phyloP scores from a whole-genome alignment of 2,888 invertebrate genomes.

The Drosophila mimica region DNA sequence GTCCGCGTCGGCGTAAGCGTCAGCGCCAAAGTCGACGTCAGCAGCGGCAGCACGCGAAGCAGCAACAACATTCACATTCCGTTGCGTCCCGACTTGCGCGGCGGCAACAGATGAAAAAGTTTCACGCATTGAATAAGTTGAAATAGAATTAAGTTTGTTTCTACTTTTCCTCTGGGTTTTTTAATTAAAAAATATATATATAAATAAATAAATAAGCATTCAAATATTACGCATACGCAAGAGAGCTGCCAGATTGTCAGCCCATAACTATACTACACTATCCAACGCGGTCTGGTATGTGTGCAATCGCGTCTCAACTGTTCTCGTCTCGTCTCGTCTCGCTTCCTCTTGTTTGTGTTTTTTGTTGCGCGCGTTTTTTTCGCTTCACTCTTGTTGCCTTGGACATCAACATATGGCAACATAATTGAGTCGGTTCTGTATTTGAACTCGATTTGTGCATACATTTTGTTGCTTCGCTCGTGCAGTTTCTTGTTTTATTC shows the following conservation, averaged over 20 bases:
- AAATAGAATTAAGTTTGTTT: slow-evolving; percentile 22
- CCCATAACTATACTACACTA: slow-evolving; percentile 56
- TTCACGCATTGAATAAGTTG: slow-evolving; percentile 51
- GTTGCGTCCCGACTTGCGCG: slow-evolving; percentile 39
- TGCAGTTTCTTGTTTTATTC: slow-evolving; percentile 43
- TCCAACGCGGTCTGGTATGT: slow-evolving; percentile 19
- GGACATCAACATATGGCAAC: slow-evolving; percentile 70
- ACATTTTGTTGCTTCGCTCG: slow-evolving; percentile 19
- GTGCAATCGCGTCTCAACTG: background rate
- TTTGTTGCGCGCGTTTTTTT: slow-evolving; percentile 54
- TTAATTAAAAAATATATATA: slow-evolving; percentile 19
- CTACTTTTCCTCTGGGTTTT: slow-evolving; percentile 2
- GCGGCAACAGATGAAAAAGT: slow-evolving; percentile 79
- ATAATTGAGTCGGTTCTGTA: slow-evolving; percentile 58
- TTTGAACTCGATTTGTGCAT: slow-evolving; percentile 47
- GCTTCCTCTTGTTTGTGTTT: slow-evolving; percentile 11
- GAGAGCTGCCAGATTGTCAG: slow-evolving; percentile 26
- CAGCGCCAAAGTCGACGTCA: slow-evolving; percentile 19
- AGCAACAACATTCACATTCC: slow-evolving; percentile 58
- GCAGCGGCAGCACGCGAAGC: slow-evolving; percentile 3
- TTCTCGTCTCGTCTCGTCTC: background rate
- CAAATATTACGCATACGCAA: slow-evolving; percentile 47
- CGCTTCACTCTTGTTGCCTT: slow-evolving; percentile 10
- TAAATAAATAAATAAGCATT: no score
- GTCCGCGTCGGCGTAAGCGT: slow-evolving; percentile 38